These are phyloP conservation scores for Prosopocoilus inquinatus DNA, from an alignment of 2,888 invertebrate species.

Conservation along the genomic window DNA sequence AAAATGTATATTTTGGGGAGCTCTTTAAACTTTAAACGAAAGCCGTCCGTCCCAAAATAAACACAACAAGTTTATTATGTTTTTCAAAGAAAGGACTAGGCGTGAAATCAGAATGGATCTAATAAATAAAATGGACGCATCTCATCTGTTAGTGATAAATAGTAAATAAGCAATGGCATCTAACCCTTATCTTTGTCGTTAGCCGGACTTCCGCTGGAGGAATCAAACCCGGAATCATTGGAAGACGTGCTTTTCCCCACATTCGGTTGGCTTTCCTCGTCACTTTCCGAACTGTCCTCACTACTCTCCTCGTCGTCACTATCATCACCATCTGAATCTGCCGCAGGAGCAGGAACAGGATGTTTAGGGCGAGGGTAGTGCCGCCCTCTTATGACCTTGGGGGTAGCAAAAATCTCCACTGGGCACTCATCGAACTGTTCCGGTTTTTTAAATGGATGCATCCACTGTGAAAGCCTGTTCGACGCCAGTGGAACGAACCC, in stretches of 20 bases:
- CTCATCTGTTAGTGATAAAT: background rate
- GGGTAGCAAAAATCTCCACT: constrained; percentile 47
- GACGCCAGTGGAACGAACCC: constrained; percentile 48
- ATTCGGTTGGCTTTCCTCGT: constrained; percentile 30
- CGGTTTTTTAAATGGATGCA: constrained; percentile 48
- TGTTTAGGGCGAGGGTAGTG: constrained; percentile 44
- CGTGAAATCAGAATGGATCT: too few relatives aligned
- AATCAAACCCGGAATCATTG: constrained; percentile 82
- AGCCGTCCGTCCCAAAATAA: background rate
- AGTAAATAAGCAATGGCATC: constrained; percentile 43
- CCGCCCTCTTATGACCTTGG: constrained; percentile 46
- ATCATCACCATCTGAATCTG: constrained; percentile 33
- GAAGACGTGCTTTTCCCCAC: constrained; percentile 72
- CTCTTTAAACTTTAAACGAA: background rate
- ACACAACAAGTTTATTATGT: too few relatives aligned
- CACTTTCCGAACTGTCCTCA: constrained; percentile 39
- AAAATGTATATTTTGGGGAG: background rate
- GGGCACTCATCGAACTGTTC: constrained; percentile 46
- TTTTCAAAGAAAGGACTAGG: too few relatives aligned
- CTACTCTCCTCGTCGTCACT: constrained; percentile 34
- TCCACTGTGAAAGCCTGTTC: constrained; percentile 45
- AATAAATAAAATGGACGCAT: too few relatives aligned
- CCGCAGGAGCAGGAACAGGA: constrained; percentile 22
- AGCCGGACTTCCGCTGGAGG: constrained; percentile 63
- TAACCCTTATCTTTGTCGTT: constrained; percentile 63